phyloP scores from a whole-genome alignment of 2,797 vertebrate genomes.

The Lophius americanus region DNA sequence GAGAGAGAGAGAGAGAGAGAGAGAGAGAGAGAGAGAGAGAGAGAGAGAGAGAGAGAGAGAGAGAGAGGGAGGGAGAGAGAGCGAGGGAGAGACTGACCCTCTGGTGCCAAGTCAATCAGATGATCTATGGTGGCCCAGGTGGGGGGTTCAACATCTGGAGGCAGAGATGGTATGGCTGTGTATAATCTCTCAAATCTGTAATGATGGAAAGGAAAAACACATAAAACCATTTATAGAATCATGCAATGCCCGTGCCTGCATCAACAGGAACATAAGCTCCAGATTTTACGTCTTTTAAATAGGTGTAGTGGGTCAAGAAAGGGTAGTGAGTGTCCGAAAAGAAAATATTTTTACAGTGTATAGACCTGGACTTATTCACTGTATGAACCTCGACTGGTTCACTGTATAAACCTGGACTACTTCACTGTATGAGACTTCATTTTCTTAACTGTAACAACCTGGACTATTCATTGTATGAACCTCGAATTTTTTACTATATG shows the following conservation, averaged over 20 bases:
- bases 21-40: background rate
- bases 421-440: too few species aligned
- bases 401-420: too few species aligned
- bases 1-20: background rate
- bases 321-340: too few species aligned
- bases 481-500: too few species aligned
- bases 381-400: too few species aligned
- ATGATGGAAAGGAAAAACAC: background rate
- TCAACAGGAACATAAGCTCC: too few species aligned
- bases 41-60: background rate
- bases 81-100: conserved; percentile 52
- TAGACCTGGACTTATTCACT: too few species aligned
- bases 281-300: too few species aligned
- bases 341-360: too few species aligned
- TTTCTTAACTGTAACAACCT: too few species aligned
- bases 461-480: too few species aligned
- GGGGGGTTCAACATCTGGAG: conserved; percentile 46
- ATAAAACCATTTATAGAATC: background rate
- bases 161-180: conserved; percentile 24
- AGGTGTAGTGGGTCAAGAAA: background rate
- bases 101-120: conserved; percentile 55
- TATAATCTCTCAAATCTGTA: conserved; percentile 64
- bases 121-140: conserved; percentile 50
- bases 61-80: background rate
- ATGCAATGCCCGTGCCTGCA: too few species aligned